phyloP scores from a whole-genome alignment of 2,888 invertebrate species.

The Oxycera nigricornis region DNA sequence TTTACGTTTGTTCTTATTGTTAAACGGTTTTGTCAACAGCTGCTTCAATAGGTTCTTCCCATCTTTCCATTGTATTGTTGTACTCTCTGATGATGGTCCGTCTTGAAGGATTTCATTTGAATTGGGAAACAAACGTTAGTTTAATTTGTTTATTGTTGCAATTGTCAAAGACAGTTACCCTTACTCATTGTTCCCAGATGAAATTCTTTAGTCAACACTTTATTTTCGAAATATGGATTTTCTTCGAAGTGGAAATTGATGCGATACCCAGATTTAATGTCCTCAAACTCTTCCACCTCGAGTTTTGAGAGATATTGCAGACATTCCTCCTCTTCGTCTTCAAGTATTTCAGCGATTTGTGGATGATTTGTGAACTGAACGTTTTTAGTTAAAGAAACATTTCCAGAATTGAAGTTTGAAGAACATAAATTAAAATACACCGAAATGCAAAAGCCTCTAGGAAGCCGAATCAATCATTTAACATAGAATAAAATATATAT shows the following conservation, averaged over 20 bases:
- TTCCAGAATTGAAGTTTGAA: background rate
- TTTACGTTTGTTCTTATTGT: constrained; percentile 66
- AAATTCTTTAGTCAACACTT: constrained; percentile 80
- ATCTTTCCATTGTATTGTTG: constrained; percentile 81
- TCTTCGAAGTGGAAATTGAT: constrained; percentile 79
- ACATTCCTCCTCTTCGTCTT: constrained; percentile 84
- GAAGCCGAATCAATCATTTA: too few relatives aligned
- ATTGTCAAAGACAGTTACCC: constrained; percentile 46
- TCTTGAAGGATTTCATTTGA: constrained; percentile 55
- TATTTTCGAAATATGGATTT: constrained; percentile 84
- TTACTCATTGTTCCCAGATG: constrained; percentile 59
- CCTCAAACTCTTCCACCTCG: constrained; percentile 86
- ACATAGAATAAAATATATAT: too few relatives aligned
- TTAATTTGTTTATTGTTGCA: constrained; percentile 10
- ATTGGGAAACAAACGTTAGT: too few relatives aligned
- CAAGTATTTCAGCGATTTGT: constrained; percentile 79
- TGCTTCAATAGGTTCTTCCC: constrained; percentile 75
- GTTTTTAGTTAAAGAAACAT: constrained; percentile 44
- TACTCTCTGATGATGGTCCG: constrained; percentile 77
- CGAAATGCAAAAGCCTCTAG: too few relatives aligned
- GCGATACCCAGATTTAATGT: constrained; percentile 84
- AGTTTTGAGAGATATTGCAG: constrained; percentile 74
- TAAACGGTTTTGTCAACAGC: constrained; percentile 66
- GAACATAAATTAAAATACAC: too few relatives aligned
- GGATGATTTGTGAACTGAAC: constrained; percentile 82